Percentiles rank a stretch among this genome's conserved stretches.
Evolutionary conservation across 2,888 invertebrate species (phyloP).

Genomic region (Drosophila austrosaltans): DNA sequence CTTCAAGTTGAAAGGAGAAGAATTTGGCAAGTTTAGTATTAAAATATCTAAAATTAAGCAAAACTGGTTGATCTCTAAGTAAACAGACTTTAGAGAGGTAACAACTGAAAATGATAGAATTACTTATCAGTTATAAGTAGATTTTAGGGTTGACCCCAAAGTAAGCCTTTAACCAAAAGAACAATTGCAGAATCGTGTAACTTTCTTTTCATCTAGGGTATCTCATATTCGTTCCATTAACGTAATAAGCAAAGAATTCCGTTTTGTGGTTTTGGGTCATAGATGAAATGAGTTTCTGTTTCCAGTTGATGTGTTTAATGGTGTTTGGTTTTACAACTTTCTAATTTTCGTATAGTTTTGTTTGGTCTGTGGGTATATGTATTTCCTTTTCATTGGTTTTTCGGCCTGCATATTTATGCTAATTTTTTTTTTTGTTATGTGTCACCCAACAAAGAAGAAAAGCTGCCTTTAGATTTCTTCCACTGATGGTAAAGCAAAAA

Average conservation of each 20-base stretch:
- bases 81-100: too few relatives aligned
- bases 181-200: too few relatives aligned
- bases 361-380: not conserved
- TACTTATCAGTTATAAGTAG: too few relatives aligned
- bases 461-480: constrained; percentile 8
- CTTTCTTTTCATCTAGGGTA: constrained; percentile 14
- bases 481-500: constrained; percentile 19
- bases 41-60: too few relatives aligned
- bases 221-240: not conserved
- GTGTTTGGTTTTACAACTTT: constrained; percentile 79
- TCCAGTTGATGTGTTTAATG: constrained; percentile 80
- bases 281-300: constrained; percentile 75
- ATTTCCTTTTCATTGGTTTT: constrained; percentile 9
- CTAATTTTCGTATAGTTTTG: constrained; percentile 36
- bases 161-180: too few relatives aligned
- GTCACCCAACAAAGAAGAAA: constrained; percentile 34
- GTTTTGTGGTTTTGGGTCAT: constrained; percentile 42
- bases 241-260: not conserved
- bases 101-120: too few relatives aligned
- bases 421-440: constrained; percentile 57
- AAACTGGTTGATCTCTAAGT: too few relatives aligned
- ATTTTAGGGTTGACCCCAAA: too few relatives aligned
- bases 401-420: constrained; percentile 62
- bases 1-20: too few relatives aligned
- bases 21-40: too few relatives aligned